These are phyloP conservation scores for Callipepla californica DNA, from an alignment of 2,113 vertebrate genomes.

Conservation along the genomic window DNA sequence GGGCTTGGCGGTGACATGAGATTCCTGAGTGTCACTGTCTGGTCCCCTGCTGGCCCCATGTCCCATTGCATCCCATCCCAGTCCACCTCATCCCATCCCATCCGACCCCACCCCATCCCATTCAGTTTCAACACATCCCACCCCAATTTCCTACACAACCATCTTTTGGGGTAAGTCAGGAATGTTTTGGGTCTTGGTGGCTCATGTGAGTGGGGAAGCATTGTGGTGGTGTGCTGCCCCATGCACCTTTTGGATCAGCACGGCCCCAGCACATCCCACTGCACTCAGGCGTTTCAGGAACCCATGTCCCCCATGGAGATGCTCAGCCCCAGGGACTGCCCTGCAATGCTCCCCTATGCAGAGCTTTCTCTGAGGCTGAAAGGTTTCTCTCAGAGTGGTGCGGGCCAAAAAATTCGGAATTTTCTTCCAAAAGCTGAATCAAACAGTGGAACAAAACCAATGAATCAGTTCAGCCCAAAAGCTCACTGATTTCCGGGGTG, in stretches of 20 bases:
- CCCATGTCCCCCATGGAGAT: fast-evolving
- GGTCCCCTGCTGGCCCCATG: neutral
- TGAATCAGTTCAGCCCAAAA: neutral
- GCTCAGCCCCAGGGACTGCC: neutral
- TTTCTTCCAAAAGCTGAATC: neutral
- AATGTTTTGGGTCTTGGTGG: neutral
- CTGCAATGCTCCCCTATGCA: neutral
- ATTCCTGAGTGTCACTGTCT: neutral
- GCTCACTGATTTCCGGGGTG: neutral
- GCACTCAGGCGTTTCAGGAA: fast-evolving
- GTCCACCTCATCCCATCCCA: fast-evolving
- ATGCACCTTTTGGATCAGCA: fast-evolving
- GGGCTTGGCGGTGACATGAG: neutral
- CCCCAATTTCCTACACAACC: neutral
- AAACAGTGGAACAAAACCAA: neutral
- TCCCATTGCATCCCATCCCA: neutral
- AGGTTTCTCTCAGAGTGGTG: neutral
- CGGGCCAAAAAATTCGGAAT: neutral
- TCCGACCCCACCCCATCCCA: fast-evolving
- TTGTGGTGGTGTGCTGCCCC: fast-evolving
- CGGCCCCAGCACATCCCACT: fast-evolving
- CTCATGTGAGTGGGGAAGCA: neutral
- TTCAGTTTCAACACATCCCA: neutral
- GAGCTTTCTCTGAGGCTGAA: neutral
- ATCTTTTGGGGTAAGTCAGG: fast-evolving